phyloP scores from a whole-genome alignment of 2,797 vertebrate genomes.

The Xyrichtys novacula region DNA sequence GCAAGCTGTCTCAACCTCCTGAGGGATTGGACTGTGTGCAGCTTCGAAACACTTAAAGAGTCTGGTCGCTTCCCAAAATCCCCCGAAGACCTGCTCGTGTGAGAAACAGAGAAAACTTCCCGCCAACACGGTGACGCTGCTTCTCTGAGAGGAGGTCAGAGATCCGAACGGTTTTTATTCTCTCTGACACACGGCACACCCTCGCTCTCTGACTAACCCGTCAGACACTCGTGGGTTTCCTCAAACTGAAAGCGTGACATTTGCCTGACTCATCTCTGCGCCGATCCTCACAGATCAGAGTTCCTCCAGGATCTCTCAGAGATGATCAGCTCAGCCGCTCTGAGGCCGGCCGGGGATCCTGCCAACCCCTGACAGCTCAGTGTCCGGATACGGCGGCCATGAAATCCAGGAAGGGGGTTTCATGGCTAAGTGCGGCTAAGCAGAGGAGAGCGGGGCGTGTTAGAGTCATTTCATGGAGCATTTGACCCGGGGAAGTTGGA shows the following conservation, averaged over 20 bases:
- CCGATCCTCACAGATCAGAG: constrained; percentile 8
- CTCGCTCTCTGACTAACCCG: too few relatives aligned
- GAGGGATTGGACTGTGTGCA: not conserved
- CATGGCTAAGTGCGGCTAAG: constrained; percentile 68
- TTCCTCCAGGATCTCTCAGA: constrained; percentile 27
- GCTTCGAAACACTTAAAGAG: constrained; percentile 2
- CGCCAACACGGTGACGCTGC: too few relatives aligned
- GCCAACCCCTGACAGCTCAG: constrained; percentile 52
- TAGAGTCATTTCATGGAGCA: constrained; percentile 72
- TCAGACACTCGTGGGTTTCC: not conserved
- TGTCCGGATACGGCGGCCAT: constrained; percentile 54
- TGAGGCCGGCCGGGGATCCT: constrained; percentile 36
- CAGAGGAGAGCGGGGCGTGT: constrained; percentile 60
- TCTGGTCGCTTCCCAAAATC: not conserved
- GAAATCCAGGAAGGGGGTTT: constrained; percentile 61
- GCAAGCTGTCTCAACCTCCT: not conserved
- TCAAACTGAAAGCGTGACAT: not conserved
- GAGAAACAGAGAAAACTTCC: not conserved
- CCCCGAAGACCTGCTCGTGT: not conserved
- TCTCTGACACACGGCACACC: too few relatives aligned
- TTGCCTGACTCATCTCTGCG: not conserved
- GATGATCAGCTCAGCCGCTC: constrained; percentile 37
- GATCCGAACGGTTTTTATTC: not conserved
- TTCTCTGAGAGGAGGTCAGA: too few relatives aligned
- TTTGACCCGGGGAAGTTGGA: constrained; percentile 58